These are phyloP conservation scores for Erebia palarica DNA, from an alignment of 2,888 invertebrate genomes.

Conservation along the genomic window DNA sequence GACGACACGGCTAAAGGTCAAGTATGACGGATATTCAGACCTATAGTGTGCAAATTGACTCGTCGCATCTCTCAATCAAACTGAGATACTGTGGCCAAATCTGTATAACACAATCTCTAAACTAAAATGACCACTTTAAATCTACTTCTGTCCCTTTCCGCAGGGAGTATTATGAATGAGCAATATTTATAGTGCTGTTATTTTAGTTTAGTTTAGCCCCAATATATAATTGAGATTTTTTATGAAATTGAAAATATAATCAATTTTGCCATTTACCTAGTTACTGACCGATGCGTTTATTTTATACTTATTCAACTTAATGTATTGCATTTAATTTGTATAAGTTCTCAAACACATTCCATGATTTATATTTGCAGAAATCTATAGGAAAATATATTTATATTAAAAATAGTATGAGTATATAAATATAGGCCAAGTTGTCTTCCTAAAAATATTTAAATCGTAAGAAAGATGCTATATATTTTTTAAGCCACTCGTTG, in stretches of 20 bases:
- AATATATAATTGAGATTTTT: neutral
- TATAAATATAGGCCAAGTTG: slow-evolving; percentile 44
- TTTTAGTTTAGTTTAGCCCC: too few species aligned
- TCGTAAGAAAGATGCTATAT: slow-evolving; percentile 46
- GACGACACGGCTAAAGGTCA: too few species aligned
- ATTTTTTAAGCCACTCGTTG: slow-evolving; percentile 47
- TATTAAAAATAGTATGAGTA: slow-evolving; percentile 7
- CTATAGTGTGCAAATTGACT: neutral
- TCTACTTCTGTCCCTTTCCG: too few species aligned
- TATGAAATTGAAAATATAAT: neutral
- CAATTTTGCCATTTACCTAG: neutral
- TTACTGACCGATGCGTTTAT: slow-evolving; percentile 1
- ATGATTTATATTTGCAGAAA: slow-evolving; percentile 12
- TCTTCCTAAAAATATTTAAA: slow-evolving; percentile 59
- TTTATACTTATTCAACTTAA: slow-evolving; percentile 4
- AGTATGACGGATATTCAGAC: neutral
- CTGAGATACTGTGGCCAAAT: too few species aligned
- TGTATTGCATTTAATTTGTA: slow-evolving; percentile 24
- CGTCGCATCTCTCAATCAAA: neutral
- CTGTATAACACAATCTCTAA: too few species aligned
- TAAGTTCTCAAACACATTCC: slow-evolving; percentile 32
- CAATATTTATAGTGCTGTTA: too few species aligned
- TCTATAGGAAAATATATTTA: slow-evolving; percentile 16
- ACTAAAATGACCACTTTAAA: too few species aligned
- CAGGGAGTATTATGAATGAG: too few species aligned